Percentiles rank a stretch among this genome's conserved stretches.
Evolutionary conservation across 2,888 invertebrate genomes (phyloP).

Genomic region (Argyra leucocephala): DNA sequence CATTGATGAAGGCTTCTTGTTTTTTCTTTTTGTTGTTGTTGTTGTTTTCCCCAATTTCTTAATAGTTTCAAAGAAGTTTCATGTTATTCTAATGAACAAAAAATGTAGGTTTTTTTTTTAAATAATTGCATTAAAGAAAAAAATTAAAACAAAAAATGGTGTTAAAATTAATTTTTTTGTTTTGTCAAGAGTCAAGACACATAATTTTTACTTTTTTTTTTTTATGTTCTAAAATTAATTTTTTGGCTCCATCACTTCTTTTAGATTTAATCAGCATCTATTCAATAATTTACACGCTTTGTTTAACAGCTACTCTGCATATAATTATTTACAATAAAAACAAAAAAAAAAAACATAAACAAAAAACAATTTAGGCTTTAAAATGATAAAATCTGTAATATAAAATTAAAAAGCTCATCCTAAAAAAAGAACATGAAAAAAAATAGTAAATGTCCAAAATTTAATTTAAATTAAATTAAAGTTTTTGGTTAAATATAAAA

Average conservation of each 20-base stretch:
- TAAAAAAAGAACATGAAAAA: too few relatives aligned
- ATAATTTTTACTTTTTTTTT: background rate
- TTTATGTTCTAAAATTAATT: background rate
- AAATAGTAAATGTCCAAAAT: too few relatives aligned
- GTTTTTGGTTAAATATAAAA: too few relatives aligned
- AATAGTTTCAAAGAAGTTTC: background rate
- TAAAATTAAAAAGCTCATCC: too few relatives aligned
- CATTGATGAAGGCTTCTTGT: background rate
- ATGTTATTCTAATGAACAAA: slow-evolving; percentile 4
- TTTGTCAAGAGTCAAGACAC: background rate
- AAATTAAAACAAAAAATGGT: background rate
- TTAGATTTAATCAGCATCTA: background rate
- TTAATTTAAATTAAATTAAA: too few relatives aligned
- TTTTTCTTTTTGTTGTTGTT: background rate
- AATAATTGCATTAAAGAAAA: background rate
- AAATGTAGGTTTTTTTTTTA: background rate
- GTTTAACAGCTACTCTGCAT: background rate
- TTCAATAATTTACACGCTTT: slow-evolving; percentile 3
- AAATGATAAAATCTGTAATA: too few relatives aligned
- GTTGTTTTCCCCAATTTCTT: background rate
- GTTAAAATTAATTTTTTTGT: slow-evolving; percentile 1
- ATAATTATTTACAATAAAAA: too few relatives aligned
- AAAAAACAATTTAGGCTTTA: too few relatives aligned
- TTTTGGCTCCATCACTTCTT: background rate
- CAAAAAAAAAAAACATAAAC: too few relatives aligned